phyloP scores from a whole-genome alignment of 2,888 invertebrate genomes.

The Subacronicta megacephala region DNA sequence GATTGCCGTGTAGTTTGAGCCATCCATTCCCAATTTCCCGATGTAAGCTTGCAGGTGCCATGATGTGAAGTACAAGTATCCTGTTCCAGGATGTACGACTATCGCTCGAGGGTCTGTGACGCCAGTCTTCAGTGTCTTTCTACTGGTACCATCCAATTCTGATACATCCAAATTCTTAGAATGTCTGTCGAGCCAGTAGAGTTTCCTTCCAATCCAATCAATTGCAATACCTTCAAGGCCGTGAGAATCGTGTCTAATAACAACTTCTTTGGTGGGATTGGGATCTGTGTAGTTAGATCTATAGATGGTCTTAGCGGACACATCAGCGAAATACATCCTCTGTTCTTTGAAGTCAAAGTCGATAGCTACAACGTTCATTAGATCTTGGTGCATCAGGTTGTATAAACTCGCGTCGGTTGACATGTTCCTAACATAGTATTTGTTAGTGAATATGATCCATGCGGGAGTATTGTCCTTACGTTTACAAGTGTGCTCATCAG shows the following conservation, averaged over 20 bases:
- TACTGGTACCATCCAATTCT: constrained; percentile 96
- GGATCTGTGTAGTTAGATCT: constrained; percentile 91
- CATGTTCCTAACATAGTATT: constrained; percentile 99
- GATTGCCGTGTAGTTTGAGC: constrained; percentile 96
- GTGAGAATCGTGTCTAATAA: constrained; percentile 97
- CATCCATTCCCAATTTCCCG: constrained; percentile 99
- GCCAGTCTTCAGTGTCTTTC: constrained; percentile 96
- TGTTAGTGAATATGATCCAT: constrained; percentile 98
- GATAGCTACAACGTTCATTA: constrained; percentile 98
- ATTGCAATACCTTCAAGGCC: constrained; percentile 99
- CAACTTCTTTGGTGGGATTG: constrained; percentile 93
- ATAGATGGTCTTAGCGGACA: constrained; percentile 98
- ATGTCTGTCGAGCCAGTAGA: constrained; percentile 99
- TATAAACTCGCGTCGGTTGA: constrained; percentile 96
- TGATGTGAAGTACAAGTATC: constrained; percentile 98
- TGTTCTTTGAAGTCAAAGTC: constrained; percentile 97
- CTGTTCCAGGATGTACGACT: constrained; percentile 97
- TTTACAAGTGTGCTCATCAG: constrained; percentile 97
- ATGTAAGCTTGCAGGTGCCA: constrained; percentile 99
- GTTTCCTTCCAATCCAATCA: constrained; percentile 98
- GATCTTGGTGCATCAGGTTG: constrained; percentile 96
- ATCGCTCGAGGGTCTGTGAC: constrained; percentile 98
- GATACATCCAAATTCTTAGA: constrained; percentile 98
- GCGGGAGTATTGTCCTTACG: constrained; percentile 94
- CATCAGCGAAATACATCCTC: constrained; percentile 98